These are phyloP conservation scores for Podarcis lilfordi DNA, from an alignment of 2,797 vertebrate species.

Conservation along the genomic window DNA sequence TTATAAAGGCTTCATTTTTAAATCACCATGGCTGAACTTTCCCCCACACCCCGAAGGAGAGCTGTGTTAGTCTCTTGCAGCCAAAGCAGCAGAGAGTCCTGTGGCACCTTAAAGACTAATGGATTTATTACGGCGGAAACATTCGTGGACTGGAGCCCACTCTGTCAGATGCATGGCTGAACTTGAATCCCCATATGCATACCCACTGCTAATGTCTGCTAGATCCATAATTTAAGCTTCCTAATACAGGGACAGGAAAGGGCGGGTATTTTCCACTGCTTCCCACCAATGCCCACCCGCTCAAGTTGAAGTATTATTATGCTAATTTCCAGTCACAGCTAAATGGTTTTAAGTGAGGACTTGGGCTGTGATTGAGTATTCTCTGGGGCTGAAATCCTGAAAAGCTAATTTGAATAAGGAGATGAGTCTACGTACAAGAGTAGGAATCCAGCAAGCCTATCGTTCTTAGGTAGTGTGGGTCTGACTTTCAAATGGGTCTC, in stretches of 20 bases:
- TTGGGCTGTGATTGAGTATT: conserved; percentile 21
- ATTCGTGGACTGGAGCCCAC: not conserved
- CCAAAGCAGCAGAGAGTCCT: not conserved
- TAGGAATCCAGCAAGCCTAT: not conserved
- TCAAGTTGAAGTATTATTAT: not conserved
- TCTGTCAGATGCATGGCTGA: not conserved
- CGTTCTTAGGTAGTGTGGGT: not conserved
- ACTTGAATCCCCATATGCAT: not conserved
- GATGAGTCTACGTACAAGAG: not conserved
- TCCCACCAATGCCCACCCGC: not conserved
- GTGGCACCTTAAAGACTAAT: no score
- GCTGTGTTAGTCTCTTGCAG: not conserved
- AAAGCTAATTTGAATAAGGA: conserved; percentile 9
- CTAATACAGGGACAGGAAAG: conserved; percentile 4
- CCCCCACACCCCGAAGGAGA: no score
- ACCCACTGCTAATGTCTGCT: not conserved
- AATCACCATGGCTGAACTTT: not conserved
- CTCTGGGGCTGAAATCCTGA: not conserved
- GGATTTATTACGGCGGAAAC: no score
- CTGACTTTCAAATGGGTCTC: not conserved
- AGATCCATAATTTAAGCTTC: not conserved
- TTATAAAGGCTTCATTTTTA: not conserved
- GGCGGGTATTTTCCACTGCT: not conserved
- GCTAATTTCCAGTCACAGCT: not conserved
- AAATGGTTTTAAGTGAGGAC: not conserved